Evolutionary conservation across 2,113 vertebrate genomes (phyloP).

Genomic region (Brachypteracias leptosomus): DNA sequence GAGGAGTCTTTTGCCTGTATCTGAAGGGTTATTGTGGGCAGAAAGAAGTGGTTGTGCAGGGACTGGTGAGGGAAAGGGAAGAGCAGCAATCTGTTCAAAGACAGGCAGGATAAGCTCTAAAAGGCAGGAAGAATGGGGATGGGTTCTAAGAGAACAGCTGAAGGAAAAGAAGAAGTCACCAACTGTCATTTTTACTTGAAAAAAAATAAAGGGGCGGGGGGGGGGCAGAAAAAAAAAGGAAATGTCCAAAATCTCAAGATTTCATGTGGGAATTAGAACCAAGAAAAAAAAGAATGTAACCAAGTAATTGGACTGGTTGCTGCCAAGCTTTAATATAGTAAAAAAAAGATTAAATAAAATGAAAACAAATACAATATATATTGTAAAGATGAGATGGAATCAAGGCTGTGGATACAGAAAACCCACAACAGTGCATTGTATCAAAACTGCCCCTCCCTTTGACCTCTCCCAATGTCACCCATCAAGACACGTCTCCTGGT

Average conservation of each 20-base stretch:
- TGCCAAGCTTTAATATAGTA: not conserved
- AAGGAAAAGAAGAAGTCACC: not conserved
- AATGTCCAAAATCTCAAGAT: not conserved
- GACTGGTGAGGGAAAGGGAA: accelerated
- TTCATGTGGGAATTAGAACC: not conserved
- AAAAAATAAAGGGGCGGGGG: too few relatives aligned
- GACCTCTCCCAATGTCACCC: not conserved
- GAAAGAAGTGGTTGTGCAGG: accelerated
- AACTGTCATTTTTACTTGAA: not conserved
- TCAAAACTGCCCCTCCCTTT: not conserved
- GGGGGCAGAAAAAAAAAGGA: not conserved
- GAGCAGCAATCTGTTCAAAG: not conserved
- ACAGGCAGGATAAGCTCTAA: not conserved
- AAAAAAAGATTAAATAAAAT: not conserved
- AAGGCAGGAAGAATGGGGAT: not conserved
- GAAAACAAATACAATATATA: not conserved
- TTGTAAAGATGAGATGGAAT: not conserved
- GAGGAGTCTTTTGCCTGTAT: not conserved
- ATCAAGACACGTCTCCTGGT: too few relatives aligned
- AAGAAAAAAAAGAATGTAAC: not conserved
- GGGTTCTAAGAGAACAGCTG: not conserved
- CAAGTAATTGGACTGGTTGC: not conserved
- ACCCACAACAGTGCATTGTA: not conserved
- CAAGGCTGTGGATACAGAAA: not conserved
- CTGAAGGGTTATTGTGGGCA: not conserved